A percentile compares a stretch with the other conserved stretches of the same genome.
Evolutionary conservation across 1,140 invertebrate species (phyloP).

Genomic region (Calephelis virginiensis): DNA sequence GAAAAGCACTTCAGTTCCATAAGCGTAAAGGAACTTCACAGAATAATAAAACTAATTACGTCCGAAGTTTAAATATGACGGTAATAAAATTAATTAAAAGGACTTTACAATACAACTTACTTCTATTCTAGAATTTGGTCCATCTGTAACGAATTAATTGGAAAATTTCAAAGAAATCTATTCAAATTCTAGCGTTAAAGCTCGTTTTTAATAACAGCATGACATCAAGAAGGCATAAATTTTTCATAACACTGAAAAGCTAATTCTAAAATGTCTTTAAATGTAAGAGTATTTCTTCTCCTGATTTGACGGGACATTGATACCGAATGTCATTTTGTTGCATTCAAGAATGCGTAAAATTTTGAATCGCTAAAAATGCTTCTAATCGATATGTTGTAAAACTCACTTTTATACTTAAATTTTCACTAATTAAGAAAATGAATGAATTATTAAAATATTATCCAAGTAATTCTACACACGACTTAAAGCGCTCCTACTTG

Average conservation of each 20-base stretch:
- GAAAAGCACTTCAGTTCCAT: constrained; percentile 7
- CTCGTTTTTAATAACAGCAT: constrained; percentile 2
- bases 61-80: background rate
- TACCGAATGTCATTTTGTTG: constrained; percentile 37
- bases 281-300: constrained; percentile 24
- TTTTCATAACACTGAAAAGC: constrained; percentile 23
- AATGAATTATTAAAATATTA: background rate
- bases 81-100: constrained; percentile 25
- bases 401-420: background rate
- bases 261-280: constrained; percentile 26
- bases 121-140: constrained; percentile 66
- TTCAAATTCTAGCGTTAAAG: constrained; percentile 16
- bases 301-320: constrained; percentile 50
- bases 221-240: constrained; percentile 11
- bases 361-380: background rate
- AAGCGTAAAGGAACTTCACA: background rate
- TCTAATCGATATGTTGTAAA: background rate
- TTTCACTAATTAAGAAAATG: background rate
- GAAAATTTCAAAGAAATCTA: constrained; percentile 35
- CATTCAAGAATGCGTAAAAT: constrained; percentile 29
- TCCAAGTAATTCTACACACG: constrained; percentile 7
- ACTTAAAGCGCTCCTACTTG: constrained; percentile 37
- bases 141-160: constrained; percentile 54
- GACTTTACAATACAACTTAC: constrained; percentile 46
- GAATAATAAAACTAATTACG: background rate